A percentile compares a stretch with the other conserved stretches of the same genome.
Evolutionary conservation across 2,113 vertebrate genomes (phyloP).

Genomic region (Elaphurus davidianus): DNA sequence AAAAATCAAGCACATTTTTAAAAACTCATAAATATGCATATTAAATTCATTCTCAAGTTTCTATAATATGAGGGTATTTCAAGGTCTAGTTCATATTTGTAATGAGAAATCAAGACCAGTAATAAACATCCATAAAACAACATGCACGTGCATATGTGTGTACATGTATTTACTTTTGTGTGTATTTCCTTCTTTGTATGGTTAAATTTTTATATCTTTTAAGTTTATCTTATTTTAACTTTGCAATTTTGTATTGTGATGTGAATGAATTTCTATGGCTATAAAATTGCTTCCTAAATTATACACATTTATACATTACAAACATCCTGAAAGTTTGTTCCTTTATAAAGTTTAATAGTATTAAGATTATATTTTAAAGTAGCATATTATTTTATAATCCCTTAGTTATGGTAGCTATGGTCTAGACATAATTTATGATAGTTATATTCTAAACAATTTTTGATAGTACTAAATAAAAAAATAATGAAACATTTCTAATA

Average conservation of each 20-base stretch:
- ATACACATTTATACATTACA: background rate
- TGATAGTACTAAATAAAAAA: background rate
- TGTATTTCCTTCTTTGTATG: background rate
- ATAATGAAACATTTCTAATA: background rate
- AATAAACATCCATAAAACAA: background rate
- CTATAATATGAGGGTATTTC: background rate
- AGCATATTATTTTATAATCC: background rate
- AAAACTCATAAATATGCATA: background rate
- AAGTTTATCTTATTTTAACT: background rate
- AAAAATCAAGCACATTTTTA: background rate
- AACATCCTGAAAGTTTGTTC: background rate
- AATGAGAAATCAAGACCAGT: background rate
- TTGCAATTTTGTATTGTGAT: background rate
- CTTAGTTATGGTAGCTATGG: background rate
- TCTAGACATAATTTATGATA: background rate
- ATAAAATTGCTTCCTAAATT: background rate
- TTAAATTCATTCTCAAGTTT: background rate
- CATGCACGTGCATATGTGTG: background rate
- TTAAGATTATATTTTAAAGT: background rate
- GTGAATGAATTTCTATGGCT: background rate
- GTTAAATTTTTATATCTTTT: background rate
- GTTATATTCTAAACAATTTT: background rate
- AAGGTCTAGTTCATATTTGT: background rate
- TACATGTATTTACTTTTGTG: background rate
- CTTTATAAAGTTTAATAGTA: background rate